A percentile compares a stretch with the other conserved stretches of the same genome.
phyloP scores from a whole-genome alignment of 2,888 invertebrate species.

The Leptopilina myrica region DNA sequence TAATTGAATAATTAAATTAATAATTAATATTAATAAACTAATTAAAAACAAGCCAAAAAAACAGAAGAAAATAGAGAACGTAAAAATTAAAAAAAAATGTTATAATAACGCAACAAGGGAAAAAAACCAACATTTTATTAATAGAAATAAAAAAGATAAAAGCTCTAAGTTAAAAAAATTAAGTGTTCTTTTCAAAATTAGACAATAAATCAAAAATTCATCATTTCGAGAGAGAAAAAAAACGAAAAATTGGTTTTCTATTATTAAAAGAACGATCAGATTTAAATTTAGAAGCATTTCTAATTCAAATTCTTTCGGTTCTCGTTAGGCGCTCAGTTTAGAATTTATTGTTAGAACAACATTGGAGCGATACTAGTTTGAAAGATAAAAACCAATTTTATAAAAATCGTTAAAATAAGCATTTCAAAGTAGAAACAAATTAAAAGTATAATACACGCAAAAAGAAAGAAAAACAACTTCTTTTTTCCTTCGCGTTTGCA shows the following conservation, averaged over 20 bases:
- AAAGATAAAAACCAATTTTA: slow-evolving; percentile 29
- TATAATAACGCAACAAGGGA: too few species aligned
- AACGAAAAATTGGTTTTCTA: not conserved
- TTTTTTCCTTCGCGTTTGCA: too few species aligned
- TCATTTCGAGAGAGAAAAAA: too few species aligned
- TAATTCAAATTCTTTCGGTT: slow-evolving; percentile 19
- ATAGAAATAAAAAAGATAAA: too few species aligned
- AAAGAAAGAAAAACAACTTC: too few species aligned
- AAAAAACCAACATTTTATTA: too few species aligned
- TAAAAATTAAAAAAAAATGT: too few species aligned
- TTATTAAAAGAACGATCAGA: not conserved
- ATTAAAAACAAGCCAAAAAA: too few species aligned
- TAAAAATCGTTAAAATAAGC: slow-evolving; percentile 11
- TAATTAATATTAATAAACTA: too few species aligned
- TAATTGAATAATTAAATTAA: too few species aligned
- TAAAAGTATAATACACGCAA: not conserved
- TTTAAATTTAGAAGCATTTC: slow-evolving; percentile 27
- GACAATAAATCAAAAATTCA: too few species aligned
- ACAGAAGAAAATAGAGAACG: too few species aligned
- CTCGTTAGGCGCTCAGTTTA: not conserved
- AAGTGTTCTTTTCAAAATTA: not conserved
- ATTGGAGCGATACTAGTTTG: not conserved
- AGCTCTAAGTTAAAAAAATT: not conserved
- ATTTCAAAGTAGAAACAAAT: slow-evolving; percentile 10
- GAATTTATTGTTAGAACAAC: slow-evolving; percentile 24